Conservation (phyloP, 1,140 invertebrate species). For the Sitobion miscanthi region DNA sequence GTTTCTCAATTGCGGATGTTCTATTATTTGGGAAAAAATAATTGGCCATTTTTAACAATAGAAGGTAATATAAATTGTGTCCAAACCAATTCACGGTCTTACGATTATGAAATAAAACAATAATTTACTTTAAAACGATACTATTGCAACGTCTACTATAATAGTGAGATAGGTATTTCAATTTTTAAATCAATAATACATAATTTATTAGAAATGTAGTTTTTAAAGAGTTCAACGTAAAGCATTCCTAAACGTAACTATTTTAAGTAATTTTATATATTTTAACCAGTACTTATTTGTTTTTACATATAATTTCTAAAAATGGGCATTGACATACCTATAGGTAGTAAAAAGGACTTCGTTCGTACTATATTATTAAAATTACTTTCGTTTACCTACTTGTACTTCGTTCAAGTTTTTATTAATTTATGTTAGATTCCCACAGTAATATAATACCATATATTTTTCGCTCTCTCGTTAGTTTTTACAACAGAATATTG, state of each 20-base stretch:
- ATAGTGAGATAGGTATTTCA: background rate
- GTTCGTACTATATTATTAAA: background rate
- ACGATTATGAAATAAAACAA: background rate
- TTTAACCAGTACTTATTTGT: background rate
- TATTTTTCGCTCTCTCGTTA: background rate
- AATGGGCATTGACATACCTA: background rate
- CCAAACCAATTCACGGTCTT: background rate
- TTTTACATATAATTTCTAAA: background rate
- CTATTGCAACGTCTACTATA: background rate
- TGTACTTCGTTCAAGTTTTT: background rate
- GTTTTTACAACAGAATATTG: background rate
- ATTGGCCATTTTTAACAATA: slow-evolving; percentile 26
- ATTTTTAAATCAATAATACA: background rate
- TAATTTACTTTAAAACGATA: background rate
- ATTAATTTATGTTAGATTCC: background rate
- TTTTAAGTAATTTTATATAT: background rate
- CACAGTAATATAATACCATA: background rate
- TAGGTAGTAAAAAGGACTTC: background rate
- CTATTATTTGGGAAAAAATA: background rate
- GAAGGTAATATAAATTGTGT: background rate
- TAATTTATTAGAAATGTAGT: background rate
- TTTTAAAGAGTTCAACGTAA: background rate
- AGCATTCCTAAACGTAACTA: background rate
- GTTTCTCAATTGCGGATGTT: background rate
- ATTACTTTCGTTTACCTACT: background rate